Evolutionary conservation across 2,888 invertebrate species (phyloP).

Genomic region (Nomada fucata): DNA sequence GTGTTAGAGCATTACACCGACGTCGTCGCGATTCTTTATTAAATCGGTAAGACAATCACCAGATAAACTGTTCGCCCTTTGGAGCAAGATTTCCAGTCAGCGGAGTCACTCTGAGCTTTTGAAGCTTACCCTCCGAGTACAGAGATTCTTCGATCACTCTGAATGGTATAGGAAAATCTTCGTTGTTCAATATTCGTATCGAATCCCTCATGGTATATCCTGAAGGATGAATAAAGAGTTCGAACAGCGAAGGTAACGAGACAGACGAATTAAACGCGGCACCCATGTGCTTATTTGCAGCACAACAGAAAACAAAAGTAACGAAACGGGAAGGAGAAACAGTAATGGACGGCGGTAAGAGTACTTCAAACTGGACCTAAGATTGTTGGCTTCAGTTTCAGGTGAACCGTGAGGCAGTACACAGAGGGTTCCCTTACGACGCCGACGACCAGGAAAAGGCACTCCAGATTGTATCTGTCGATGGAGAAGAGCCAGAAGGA

Average conservation of each 20-base stretch:
- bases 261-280: neutral
- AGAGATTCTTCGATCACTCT: conserved; percentile 86
- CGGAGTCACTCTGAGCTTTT: conserved; percentile 85
- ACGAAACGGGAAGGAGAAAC: neutral
- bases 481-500: conserved; percentile 89
- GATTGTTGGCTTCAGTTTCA: conserved; percentile 87
- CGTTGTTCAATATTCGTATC: conserved; percentile 86
- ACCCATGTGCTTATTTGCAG: neutral
- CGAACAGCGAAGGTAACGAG: neutral
- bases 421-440: conserved; percentile 88
- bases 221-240: conserved; percentile 30
- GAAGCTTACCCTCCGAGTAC: conserved; percentile 85
- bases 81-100: conserved; percentile 85
- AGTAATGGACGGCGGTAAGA: neutral
- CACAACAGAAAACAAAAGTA: neutral
- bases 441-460: conserved; percentile 87
- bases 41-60: conserved; percentile 82
- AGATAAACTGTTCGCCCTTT: conserved; percentile 85
- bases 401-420: conserved; percentile 86
- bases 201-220: conserved; percentile 83
- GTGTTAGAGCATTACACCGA: neutral
- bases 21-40: neutral
- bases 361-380: conserved; percentile 83
- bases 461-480: conserved; percentile 85
- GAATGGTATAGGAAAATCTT: conserved; percentile 85